phyloP scores from a whole-genome alignment of 2,797 vertebrate species.

The Micropoecilia bifurca region DNA sequence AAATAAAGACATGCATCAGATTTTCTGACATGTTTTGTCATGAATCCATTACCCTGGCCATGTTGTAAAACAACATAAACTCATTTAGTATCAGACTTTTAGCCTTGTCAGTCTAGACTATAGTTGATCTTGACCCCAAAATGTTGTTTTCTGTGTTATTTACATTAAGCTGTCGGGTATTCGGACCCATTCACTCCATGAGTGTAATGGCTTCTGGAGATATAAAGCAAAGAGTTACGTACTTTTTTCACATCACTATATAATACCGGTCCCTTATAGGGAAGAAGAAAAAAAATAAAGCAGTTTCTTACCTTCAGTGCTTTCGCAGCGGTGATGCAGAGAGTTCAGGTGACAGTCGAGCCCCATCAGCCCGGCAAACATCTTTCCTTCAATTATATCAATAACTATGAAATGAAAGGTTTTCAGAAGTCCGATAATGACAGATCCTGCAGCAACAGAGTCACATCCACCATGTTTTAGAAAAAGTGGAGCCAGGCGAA shows the following conservation, averaged over 20 bases:
- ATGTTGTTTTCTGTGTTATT: background rate
- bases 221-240: background rate
- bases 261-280: background rate
- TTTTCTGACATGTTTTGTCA: background rate
- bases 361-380: conserved; percentile 82
- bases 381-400: conserved; percentile 38
- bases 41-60: background rate
- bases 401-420: background rate
- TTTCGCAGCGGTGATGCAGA: conserved; percentile 54
- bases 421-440: conserved; percentile 2
- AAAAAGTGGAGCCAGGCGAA: conserved; percentile 42
- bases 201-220: background rate
- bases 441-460: conserved; percentile 27
- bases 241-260: background rate
- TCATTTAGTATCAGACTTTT: background rate
- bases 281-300: background rate
- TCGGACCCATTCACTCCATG: background rate
- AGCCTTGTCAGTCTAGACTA: background rate
- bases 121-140: background rate
- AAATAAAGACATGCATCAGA: background rate
- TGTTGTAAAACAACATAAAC: background rate
- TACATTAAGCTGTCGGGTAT: background rate
- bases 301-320: conserved; percentile 65
- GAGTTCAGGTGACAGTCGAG: conserved; percentile 63
- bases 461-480: conserved; percentile 60